These are phyloP conservation scores for Ctenopoma kingsleyae DNA, from an alignment of 2,797 vertebrate genomes.

Conservation along the genomic window DNA sequence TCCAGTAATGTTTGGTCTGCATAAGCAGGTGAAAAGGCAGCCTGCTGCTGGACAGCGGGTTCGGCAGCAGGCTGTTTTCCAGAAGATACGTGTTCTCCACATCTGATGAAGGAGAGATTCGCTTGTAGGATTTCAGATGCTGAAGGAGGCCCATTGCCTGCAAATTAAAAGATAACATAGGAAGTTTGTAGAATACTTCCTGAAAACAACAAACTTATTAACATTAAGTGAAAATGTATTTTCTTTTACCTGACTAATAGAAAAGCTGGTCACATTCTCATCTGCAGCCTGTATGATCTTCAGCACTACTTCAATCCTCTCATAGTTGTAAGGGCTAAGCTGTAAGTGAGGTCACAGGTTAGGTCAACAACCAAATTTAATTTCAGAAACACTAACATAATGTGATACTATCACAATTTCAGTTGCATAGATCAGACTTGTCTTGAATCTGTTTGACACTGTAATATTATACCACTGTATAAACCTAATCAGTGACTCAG, in stretches of 20 bases:
- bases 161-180: conserved; percentile 13
- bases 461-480: too few relatives aligned
- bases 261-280: conserved; percentile 85
- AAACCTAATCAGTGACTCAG: too few relatives aligned
- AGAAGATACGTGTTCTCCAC: conserved; percentile 90
- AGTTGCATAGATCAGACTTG: neutral
- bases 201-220: neutral
- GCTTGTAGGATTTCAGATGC: conserved; percentile 92
- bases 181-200: neutral
- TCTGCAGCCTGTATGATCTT: conserved; percentile 90
- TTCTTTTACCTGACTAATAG: conserved; percentile 87
- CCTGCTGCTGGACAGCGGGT: conserved; percentile 84
- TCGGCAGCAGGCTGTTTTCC: conserved; percentile 86
- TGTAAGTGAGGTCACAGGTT: conserved; percentile 65
- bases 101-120: conserved; percentile 88
- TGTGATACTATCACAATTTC: neutral
- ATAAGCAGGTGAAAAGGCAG: conserved; percentile 95
- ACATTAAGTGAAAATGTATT: neutral
- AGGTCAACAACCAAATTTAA: neutral
- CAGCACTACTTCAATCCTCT: conserved; percentile 91
- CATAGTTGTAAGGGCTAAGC: conserved; percentile 97
- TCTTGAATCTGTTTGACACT: neutral
- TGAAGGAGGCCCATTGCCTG: conserved; percentile 93
- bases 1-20: conserved; percentile 92
- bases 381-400: neutral